Conservation (phyloP, 2,113 vertebrate genomes). For the Gnathonemus longibarbis region DNA sequence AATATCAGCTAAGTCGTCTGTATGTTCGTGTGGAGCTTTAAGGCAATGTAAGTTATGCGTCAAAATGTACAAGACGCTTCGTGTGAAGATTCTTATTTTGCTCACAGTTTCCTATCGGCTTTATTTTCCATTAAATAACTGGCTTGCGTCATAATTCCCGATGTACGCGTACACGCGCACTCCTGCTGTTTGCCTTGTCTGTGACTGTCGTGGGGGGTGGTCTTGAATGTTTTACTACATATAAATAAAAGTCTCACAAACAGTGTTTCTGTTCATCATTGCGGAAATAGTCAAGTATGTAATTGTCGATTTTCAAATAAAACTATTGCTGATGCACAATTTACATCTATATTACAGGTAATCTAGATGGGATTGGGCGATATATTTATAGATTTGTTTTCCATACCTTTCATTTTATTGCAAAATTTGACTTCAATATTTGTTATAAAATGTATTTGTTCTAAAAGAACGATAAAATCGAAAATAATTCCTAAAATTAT, state of each 20-base stretch:
- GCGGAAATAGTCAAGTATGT: background rate
- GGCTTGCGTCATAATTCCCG: background rate
- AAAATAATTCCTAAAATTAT: background rate
- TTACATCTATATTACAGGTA: background rate
- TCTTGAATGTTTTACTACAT: constrained; percentile 17
- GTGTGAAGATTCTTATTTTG: background rate
- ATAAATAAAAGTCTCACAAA: constrained; percentile 20
- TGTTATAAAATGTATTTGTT: background rate
- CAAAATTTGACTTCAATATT: background rate
- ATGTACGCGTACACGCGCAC: background rate
- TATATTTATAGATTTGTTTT: background rate
- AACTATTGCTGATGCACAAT: background rate
- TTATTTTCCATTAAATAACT: background rate
- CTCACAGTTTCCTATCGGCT: background rate
- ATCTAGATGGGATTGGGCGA: background rate
- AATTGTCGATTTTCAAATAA: background rate
- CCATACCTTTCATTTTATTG: background rate
- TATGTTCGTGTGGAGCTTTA: background rate
- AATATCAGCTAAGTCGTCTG: background rate
- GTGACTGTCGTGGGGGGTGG: constrained; percentile 3
- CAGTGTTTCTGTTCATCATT: background rate
- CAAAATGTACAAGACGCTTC: background rate
- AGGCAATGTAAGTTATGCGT: background rate
- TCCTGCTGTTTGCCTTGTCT: background rate
- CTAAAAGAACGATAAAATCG: background rate